These are phyloP conservation scores for Melolontha melolontha DNA, from an alignment of 2,888 invertebrate genomes.

Conservation along the genomic window DNA sequence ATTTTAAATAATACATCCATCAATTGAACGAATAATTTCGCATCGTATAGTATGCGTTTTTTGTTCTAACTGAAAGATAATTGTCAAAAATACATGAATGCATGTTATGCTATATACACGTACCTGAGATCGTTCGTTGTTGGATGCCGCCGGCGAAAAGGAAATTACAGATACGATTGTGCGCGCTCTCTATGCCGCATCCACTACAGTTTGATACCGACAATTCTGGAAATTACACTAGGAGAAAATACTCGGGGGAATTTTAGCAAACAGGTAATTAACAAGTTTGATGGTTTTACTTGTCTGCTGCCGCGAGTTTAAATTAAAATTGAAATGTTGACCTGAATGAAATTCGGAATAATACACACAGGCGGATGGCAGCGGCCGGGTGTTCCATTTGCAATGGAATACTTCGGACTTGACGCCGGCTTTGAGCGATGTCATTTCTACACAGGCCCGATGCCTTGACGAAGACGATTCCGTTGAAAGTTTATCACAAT, in stretches of 20 bases:
- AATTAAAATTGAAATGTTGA: slow-evolving; percentile 64
- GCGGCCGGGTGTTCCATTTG: slow-evolving; percentile 1
- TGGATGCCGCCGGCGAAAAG: slow-evolving; percentile 54
- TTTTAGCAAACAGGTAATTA: slow-evolving; percentile 66
- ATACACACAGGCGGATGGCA: slow-evolving; percentile 46
- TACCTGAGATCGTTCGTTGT: slow-evolving; percentile 52
- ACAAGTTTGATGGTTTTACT: slow-evolving; percentile 66
- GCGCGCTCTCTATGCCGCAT: slow-evolving; percentile 29
- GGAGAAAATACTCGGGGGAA: slow-evolving; percentile 64
- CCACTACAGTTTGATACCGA: slow-evolving; percentile 60
- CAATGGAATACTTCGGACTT: slow-evolving; percentile 2
- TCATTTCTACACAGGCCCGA: slow-evolving; percentile 13
- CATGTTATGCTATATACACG: slow-evolving; percentile 23
- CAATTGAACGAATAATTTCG: too few species aligned
- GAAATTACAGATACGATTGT: slow-evolving; percentile 61
- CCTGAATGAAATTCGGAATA: slow-evolving; percentile 56
- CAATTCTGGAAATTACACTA: slow-evolving; percentile 65
- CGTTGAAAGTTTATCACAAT: slow-evolving; percentile 10
- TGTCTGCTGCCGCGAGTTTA: slow-evolving; percentile 59
- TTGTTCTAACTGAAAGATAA: slow-evolving; percentile 32
- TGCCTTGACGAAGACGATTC: slow-evolving; percentile 19
- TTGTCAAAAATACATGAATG: slow-evolving; percentile 40
- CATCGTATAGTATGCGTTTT: too few species aligned
- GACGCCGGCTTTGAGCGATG: slow-evolving; percentile 22
- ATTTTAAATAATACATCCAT: too few species aligned